These are phyloP conservation scores for Andrena dorsata DNA, from an alignment of 2,888 invertebrate species.

Conservation along the genomic window DNA sequence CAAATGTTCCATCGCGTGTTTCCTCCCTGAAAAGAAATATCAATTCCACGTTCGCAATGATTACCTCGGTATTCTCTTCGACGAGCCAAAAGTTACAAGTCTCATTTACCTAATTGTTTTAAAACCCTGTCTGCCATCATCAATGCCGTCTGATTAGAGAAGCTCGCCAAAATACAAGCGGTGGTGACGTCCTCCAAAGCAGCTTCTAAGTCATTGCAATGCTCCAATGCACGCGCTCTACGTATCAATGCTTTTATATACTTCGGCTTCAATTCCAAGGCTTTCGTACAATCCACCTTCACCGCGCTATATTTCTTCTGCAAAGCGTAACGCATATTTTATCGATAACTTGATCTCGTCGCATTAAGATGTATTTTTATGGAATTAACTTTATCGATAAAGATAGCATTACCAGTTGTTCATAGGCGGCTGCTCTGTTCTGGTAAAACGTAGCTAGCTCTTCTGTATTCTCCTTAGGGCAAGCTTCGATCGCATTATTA, in stretches of 20 bases:
- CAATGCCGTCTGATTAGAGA: conserved; percentile 92
- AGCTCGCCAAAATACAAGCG: conserved; percentile 95
- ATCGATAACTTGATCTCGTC: too few relatives aligned
- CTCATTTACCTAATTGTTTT: conserved; percentile 89
- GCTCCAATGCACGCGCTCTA: conserved; percentile 93
- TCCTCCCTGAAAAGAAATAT: conserved; percentile 82
- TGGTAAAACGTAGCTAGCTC: conserved; percentile 97
- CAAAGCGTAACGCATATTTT: conserved; percentile 32
- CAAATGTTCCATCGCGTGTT: conserved; percentile 92
- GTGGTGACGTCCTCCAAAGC: conserved; percentile 97
- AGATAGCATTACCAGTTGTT: conserved; percentile 89
- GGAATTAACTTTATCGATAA: background rate
- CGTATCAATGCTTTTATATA: conserved; percentile 95
- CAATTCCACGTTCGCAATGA: background rate
- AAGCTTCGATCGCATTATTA: conserved; percentile 96
- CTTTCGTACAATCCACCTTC: conserved; percentile 94
- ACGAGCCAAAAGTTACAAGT: background rate
- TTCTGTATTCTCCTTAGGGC: conserved; percentile 90
- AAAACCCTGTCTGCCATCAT: conserved; percentile 95
- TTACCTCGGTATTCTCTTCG: background rate
- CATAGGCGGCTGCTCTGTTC: conserved; percentile 97
- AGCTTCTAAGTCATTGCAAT: conserved; percentile 91
- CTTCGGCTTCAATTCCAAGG: conserved; percentile 93
- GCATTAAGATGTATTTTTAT: background rate
- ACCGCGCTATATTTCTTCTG: conserved; percentile 93